Percentiles rank a stretch among this genome's conserved stretches.
phyloP scores from a whole-genome alignment of 2,113 vertebrate species.

The Falcunculus frontatus region DNA sequence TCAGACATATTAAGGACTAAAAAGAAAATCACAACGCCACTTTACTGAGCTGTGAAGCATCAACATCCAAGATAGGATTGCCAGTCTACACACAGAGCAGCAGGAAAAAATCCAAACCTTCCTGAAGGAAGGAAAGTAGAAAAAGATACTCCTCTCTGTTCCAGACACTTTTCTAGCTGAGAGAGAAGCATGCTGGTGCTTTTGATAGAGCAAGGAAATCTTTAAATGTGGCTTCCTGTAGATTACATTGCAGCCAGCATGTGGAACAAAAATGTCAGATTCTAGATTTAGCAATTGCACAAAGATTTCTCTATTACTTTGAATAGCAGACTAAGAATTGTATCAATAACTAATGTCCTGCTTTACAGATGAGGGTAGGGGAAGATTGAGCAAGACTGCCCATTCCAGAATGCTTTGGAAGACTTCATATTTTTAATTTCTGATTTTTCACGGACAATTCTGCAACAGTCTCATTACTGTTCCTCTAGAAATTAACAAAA shows the following conservation, averaged over 20 bases:
- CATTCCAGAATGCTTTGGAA: background rate
- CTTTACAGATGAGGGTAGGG: background rate
- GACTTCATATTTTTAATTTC: background rate
- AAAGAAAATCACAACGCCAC: background rate
- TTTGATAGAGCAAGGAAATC: background rate
- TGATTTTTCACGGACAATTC: background rate
- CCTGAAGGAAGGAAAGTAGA: background rate
- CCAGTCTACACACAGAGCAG: background rate
- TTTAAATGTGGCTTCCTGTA: background rate
- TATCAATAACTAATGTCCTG: background rate
- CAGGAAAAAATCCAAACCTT: background rate
- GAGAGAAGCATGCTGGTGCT: background rate
- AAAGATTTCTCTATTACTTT: background rate
- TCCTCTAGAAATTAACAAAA: background rate
- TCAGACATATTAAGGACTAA: background rate
- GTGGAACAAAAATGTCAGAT: background rate
- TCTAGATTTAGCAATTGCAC: background rate
- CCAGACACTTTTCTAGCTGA: background rate
- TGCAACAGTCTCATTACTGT: background rate
- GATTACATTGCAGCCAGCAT: background rate
- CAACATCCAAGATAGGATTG: background rate
- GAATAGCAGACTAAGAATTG: background rate
- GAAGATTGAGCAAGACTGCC: background rate
- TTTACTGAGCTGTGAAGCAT: background rate
- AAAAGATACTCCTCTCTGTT: background rate